Evolutionary conservation across 2,797 vertebrate species (phyloP).

Genomic region (Sebastes trivittatus): DNA sequence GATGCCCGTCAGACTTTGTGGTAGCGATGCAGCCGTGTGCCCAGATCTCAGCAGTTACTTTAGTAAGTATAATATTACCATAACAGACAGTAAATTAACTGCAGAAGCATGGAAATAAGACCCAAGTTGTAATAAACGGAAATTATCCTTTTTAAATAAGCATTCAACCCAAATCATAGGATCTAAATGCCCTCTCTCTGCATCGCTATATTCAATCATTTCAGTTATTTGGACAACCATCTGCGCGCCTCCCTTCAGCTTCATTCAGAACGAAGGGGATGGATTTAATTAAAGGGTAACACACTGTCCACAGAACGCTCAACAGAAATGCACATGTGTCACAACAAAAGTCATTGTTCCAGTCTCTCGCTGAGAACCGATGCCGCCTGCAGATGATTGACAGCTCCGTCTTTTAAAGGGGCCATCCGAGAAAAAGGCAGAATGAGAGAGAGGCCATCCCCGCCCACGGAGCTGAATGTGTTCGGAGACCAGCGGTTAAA

Average conservation of each 20-base stretch:
- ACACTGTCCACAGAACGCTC: constrained; percentile 33
- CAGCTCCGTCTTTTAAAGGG: constrained; percentile 70
- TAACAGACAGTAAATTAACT: not conserved
- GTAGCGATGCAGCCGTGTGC: not conserved
- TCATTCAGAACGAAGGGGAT: constrained; percentile 30
- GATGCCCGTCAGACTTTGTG: not conserved
- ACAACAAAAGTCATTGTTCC: constrained; percentile 89
- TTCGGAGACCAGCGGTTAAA: constrained; percentile 39
- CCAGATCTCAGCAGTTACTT: not conserved
- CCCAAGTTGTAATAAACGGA: not conserved
- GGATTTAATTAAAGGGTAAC: constrained; percentile 56
- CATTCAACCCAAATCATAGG: not conserved
- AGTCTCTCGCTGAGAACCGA: constrained; percentile 36
- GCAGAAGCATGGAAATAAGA: not conserved
- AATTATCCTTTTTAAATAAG: not conserved
- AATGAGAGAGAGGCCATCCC: constrained; percentile 54
- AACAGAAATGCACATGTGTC: constrained; percentile 57
- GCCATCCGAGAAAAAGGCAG: constrained; percentile 63
- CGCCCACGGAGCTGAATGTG: constrained; percentile 45
- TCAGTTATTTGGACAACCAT: constrained; percentile 25
- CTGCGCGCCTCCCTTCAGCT: constrained; percentile 18
- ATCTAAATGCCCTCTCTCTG: constrained; percentile 13
- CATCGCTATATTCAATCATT: constrained; percentile 14
- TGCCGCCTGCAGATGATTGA: constrained; percentile 69
- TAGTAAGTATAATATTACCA: not conserved